Percentiles rank a stretch among this genome's conserved stretches.
Conservation (phyloP, 2,113 vertebrate species). For the Candoia aspera region DNA sequence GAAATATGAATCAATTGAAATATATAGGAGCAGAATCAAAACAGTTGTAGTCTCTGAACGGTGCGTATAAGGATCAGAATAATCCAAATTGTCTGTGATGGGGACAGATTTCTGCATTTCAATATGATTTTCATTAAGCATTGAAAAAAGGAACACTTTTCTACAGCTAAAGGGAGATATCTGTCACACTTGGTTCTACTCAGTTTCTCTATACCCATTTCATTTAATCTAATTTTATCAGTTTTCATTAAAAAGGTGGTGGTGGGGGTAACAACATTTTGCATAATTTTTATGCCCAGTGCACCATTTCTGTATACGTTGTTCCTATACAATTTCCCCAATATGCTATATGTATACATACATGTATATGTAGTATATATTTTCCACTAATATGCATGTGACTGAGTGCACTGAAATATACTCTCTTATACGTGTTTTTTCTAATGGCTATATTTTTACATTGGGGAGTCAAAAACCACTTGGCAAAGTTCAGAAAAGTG, state of each 20-base stretch:
- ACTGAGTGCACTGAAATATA: neutral
- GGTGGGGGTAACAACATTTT: too few relatives aligned
- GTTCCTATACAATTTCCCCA: neutral
- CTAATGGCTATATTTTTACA: too few relatives aligned
- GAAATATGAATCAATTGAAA: neutral
- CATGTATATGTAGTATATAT: neutral
- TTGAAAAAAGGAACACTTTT: too few relatives aligned
- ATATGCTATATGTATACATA: neutral
- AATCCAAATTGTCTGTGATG: too few relatives aligned
- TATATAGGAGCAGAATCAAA: neutral
- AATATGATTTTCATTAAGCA: too few relatives aligned
- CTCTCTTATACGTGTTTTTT: neutral
- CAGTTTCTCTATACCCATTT: neutral
- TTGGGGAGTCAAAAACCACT: neutral
- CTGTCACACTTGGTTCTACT: neutral
- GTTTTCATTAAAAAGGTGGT: too few relatives aligned
- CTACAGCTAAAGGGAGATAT: neutral
- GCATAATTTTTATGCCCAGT: too few relatives aligned
- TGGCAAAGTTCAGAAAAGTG: neutral
- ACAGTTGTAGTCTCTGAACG: neutral
- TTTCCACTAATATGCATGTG: neutral
- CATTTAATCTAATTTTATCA: too few relatives aligned
- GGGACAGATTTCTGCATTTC: too few relatives aligned
- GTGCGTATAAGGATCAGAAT: neutral
- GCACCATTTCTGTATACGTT: too few relatives aligned